Base-by-base conservation (phyloP, 2,797 vertebrate species). In the Spheniscus humboldti region DNA sequence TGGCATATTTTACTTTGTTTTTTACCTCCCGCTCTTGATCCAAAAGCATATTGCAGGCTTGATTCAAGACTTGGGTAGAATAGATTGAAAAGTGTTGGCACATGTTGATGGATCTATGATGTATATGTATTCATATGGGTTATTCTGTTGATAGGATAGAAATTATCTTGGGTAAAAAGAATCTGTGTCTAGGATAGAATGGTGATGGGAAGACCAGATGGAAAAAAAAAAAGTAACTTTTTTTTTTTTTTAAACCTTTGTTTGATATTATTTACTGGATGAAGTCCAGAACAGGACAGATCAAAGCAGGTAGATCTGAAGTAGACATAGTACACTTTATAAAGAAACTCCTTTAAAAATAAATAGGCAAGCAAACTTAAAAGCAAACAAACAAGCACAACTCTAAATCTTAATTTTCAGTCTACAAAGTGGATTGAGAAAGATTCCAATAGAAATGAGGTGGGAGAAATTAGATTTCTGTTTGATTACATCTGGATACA, bases 401-500 rank as follows among this genome's bases (percentile, higher is more conserved):
- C 28, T 17, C 19, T 86, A 80, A 93, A 76, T 76, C 63, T 73
- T 88, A 75, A 90, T 88, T 92, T 91, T 91, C 39, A 78, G 33
- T 75, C 30, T 30, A 67, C 30, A 47, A 37, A 81, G 17, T 64
- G 4, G 37, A 80, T 67, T 68, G n/a, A 82, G 56, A 91, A 90
- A 86, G 13, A 66, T 78, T 90, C 43, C 37, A 90, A 25, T 10
- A 76, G 50, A 86, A 90, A 62, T 66, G 24, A 94, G 23, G 47
- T 66, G 22, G 53, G 33, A 95, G 52, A 86, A 96, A 95, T 95
- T 89, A 87, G 59, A 92, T 95, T 94, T 95, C 43, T 72, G 55
- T 95, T 95, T 96, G 62, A 95, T 95, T 94, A 92, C 52, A 33
- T 92, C 69, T 92, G 63, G 79, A 73, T 79, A 72, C 13, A 94